Evolutionary conservation across 1,140 invertebrate genomes (phyloP).

Genomic region (Belonocnema kinseyi): DNA sequence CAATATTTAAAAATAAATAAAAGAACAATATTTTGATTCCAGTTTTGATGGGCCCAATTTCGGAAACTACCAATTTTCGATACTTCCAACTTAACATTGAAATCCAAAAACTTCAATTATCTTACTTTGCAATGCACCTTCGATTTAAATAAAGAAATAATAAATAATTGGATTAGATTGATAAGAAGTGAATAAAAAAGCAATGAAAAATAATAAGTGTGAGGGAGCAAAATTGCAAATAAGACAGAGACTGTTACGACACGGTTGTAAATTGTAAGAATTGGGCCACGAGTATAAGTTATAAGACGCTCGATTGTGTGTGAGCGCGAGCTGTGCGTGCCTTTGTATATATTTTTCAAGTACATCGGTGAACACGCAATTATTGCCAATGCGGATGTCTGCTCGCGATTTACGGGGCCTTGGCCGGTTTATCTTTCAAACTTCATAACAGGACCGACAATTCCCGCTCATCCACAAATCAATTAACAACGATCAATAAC

Average conservation of each 20-base stretch:
- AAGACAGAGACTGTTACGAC: conserved; percentile 59
- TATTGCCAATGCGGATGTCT: conserved; percentile 74
- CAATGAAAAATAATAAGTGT: conserved; percentile 47
- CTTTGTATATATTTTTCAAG: conserved; percentile 60
- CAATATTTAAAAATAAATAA: too few species aligned
- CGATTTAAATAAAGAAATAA: background rate
- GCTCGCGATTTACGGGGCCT: conserved; percentile 70
- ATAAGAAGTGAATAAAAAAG: conserved; percentile 47
- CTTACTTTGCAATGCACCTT: too few species aligned
- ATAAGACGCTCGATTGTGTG: conserved; percentile 46
- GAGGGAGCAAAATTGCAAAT: conserved; percentile 52
- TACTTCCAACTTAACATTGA: too few species aligned
- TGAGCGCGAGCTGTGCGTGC: conserved; percentile 29
- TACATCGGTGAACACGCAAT: conserved; percentile 67
- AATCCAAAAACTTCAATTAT: too few species aligned
- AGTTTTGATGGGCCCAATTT: too few species aligned
- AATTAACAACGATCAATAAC: conserved; percentile 50
- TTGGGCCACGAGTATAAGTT: conserved; percentile 65
- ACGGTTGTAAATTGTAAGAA: conserved; percentile 70
- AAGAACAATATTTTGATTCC: too few species aligned
- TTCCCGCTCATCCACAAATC: conserved; percentile 43
- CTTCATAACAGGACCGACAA: conserved; percentile 22
- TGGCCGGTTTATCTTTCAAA: conserved; percentile 73
- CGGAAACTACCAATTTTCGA: too few species aligned
- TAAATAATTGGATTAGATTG: background rate